Evolutionary conservation across 2,888 invertebrate species (phyloP).

Genomic region (Drosophila ochracea): DNA sequence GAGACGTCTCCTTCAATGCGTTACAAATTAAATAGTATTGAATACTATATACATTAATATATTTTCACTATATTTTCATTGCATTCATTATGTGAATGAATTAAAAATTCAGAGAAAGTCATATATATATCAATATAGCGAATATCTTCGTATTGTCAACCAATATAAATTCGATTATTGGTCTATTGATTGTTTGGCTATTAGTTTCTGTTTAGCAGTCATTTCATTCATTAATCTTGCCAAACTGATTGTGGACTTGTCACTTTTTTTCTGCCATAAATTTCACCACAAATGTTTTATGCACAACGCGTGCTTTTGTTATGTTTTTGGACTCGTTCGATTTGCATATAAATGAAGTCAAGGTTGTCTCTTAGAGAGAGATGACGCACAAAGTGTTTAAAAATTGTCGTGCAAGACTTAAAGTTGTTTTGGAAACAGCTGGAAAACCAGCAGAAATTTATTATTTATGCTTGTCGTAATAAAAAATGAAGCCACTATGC

Average conservation of each 20-base stretch:
- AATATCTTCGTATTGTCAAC: conserved; percentile 7
- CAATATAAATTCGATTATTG: conserved; percentile 1
- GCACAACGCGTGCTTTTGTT: conserved; percentile 16
- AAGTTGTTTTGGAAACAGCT: conserved; percentile 33
- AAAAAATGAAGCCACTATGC: conserved; percentile 52
- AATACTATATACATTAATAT: not conserved
- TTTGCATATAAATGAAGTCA: conserved; percentile 72
- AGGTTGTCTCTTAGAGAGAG: conserved; percentile 50
- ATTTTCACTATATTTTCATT: not conserved
- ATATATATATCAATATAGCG: not conserved
- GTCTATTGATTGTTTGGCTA: not conserved
- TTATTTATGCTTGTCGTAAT: conserved; percentile 68
- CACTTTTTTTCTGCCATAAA: conserved; percentile 13
- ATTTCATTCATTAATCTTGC: conserved; percentile 5
- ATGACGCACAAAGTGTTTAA: conserved; percentile 59
- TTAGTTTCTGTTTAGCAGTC: not conserved
- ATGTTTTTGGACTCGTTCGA: conserved; percentile 42
- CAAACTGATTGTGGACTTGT: not conserved
- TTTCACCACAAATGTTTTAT: conserved; percentile 59
- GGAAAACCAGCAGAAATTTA: conserved; percentile 45
- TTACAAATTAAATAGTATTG: not conserved
- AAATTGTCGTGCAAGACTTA: conserved; percentile 29
- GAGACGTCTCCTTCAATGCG: not conserved
- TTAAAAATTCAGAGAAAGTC: conserved; percentile 15
- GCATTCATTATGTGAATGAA: not conserved